These are phyloP conservation scores for Grapholita molesta DNA, from an alignment of 1,140 invertebrate genomes.

Conservation along the genomic window DNA sequence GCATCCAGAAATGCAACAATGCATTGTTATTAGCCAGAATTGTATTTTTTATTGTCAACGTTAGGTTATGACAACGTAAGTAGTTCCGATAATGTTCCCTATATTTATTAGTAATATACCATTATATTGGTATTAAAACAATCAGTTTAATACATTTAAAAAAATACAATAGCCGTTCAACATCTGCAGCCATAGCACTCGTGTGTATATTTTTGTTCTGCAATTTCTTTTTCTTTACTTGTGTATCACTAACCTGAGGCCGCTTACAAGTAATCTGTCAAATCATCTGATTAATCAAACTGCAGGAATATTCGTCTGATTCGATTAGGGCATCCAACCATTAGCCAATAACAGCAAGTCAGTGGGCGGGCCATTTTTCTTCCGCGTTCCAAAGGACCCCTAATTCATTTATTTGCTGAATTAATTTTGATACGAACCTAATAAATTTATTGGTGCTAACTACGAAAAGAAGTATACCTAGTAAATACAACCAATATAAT, in stretches of 20 bases:
- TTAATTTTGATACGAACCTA: conserved; percentile 5
- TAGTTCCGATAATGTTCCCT: too few species aligned
- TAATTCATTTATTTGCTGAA: conserved; percentile 6
- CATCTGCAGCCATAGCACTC: too few species aligned
- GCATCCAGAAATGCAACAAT: too few species aligned
- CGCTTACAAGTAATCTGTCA: neutral
- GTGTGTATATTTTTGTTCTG: neutral
- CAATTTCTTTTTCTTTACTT: neutral
- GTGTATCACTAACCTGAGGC: neutral
- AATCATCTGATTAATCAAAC: conserved; percentile 15
- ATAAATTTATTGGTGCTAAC: neutral
- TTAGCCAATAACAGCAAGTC: conserved; percentile 17
- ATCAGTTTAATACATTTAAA: too few species aligned
- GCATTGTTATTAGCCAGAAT: too few species aligned
- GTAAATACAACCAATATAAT: too few species aligned
- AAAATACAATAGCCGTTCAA: too few species aligned
- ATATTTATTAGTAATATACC: too few species aligned
- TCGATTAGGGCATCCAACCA: conserved; percentile 12
- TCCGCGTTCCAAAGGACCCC: neutral
- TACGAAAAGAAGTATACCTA: neutral
- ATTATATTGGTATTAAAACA: too few species aligned
- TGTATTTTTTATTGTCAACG: too few species aligned
- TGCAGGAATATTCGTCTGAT: conserved; percentile 12
- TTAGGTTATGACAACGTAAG: too few species aligned
- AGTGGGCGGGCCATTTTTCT: conserved; percentile 14